phyloP scores from a whole-genome alignment of 1,140 invertebrate species.

The Galleria mellonella region DNA sequence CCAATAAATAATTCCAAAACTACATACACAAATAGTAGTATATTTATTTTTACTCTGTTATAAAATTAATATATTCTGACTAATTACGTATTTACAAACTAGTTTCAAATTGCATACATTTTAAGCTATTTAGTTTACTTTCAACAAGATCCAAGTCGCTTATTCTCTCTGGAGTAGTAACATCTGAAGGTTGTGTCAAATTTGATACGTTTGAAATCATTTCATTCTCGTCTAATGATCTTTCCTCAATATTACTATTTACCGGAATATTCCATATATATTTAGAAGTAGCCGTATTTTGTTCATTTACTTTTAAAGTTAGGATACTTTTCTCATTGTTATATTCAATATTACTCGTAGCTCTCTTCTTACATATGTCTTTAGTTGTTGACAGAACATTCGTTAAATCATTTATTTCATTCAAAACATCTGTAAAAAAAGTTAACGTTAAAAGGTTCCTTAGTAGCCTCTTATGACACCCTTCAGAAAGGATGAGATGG shows the following conservation, averaged over 20 bases:
- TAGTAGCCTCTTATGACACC: too few relatives aligned
- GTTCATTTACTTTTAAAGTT: constrained; percentile 37
- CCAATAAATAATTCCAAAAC: too few relatives aligned
- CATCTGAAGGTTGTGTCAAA: constrained; percentile 39
- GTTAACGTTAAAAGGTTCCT: too few relatives aligned
- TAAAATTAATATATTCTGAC: too few relatives aligned
- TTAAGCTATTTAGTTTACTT: constrained; percentile 55
- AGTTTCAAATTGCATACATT: constrained; percentile 45
- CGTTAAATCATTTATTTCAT: constrained; percentile 60
- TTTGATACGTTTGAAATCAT: constrained; percentile 13
- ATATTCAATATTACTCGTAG: constrained; percentile 7
- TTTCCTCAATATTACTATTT: constrained; percentile 19
- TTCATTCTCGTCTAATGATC: constrained; percentile 18
- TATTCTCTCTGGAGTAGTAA: constrained; percentile 62
- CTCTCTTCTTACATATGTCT: background rate
- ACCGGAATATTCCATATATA: constrained; percentile 46
- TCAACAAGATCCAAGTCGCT: constrained; percentile 63
- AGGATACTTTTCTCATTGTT: constrained; percentile 26
- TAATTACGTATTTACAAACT: constrained; percentile 28
- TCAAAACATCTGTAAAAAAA: constrained; percentile 58
- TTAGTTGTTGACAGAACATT: constrained; percentile 14
- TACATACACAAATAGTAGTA: too few relatives aligned
- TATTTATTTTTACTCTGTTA: too few relatives aligned
- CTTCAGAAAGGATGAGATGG: too few relatives aligned
- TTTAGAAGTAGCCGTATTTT: constrained; percentile 33